Evolutionary conservation across 2,888 invertebrate species (phyloP).

Genomic region (Ophraella communa): DNA sequence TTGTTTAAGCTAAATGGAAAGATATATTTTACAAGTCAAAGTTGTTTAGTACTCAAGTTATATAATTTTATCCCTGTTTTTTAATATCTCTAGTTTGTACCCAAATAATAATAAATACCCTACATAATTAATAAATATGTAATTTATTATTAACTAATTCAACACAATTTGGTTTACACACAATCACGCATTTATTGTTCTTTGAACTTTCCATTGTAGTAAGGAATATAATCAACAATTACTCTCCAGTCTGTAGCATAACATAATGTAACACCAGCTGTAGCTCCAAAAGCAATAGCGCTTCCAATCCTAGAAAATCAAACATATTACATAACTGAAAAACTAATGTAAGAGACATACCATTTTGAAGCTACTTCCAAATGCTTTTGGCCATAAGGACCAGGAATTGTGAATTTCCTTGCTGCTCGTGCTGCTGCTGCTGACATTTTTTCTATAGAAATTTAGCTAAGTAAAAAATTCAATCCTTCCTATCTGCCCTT

Average conservation of each 20-base stretch:
- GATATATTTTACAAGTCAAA: no score
- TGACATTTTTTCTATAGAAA: slow-evolving; percentile 27
- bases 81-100: no score
- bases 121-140: neutral
- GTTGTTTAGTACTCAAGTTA: no score
- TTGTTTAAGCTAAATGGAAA: no score
- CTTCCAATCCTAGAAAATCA: slow-evolving; percentile 64
- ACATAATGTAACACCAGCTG: slow-evolving; percentile 66
- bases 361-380: slow-evolving; percentile 63
- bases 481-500: no score
- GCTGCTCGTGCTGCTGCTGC: slow-evolving; percentile 22
- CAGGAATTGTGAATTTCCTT: slow-evolving; percentile 33
- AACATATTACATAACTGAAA: slow-evolving; percentile 38
- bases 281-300: slow-evolving; percentile 69
- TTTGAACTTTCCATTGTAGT: slow-evolving; percentile 76
- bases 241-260: slow-evolving; percentile 84
- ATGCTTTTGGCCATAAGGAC: slow-evolving; percentile 67
- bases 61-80: no score
- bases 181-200: slow-evolving; percentile 52
- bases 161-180: neutral
- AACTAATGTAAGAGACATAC: slow-evolving; percentile 43
- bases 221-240: slow-evolving; percentile 75
- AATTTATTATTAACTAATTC: neutral
- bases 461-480: neutral
- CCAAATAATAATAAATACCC: neutral